Base-by-base conservation (phyloP, 2,113 vertebrate genomes). In the Dinomys branickii region DNA sequence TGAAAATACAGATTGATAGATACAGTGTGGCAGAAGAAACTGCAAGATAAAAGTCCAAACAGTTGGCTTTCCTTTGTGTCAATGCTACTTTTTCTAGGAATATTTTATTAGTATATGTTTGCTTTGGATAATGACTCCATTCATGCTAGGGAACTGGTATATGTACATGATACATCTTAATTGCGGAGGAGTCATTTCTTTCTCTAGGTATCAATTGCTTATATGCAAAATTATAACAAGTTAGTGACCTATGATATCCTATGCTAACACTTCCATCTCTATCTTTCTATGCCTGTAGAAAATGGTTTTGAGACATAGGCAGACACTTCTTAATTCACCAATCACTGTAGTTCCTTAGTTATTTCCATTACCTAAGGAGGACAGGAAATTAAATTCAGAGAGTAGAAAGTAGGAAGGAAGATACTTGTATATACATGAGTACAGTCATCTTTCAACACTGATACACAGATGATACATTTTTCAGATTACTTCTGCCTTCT, bases 391-490 rank as follows among this genome's bases (percentile, higher is more conserved):
- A 94, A 88, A 88, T 63, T 5, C 38, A 50, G 85, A 35, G 7
- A 94, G 44, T 82, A 88, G 35, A 20, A 91, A 63, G 58, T 78
- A 41, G 35, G 12, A 78, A 24, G 50, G 47, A 96, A 96, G 22
- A 89, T 65, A 22, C 47, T 50, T 6, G 47, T 35, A 84, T 91
- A 93, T 59, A 87, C n/a, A n/a, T 80, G 54, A 94, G 12, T 58
- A 14, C 44, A 80, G 52, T 83, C 56, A 59, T 12, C 5, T 77
- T 28, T 91, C 59, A 77, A 93, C 78, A 86, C 59, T 7, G 69
- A 97, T 50, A 24, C 20, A 73, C 24, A 78, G 24, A 82, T 85
- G 88, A 97, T 58, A 96, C 50, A 58, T 87, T 90, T 85, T 81
- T 35, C 30, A 85, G 58, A 85, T 90, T 92, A 93, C 52, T 33